Evolutionary conservation across 1,140 invertebrate species (phyloP).

Genomic region (Agraylea sexmaculata): DNA sequence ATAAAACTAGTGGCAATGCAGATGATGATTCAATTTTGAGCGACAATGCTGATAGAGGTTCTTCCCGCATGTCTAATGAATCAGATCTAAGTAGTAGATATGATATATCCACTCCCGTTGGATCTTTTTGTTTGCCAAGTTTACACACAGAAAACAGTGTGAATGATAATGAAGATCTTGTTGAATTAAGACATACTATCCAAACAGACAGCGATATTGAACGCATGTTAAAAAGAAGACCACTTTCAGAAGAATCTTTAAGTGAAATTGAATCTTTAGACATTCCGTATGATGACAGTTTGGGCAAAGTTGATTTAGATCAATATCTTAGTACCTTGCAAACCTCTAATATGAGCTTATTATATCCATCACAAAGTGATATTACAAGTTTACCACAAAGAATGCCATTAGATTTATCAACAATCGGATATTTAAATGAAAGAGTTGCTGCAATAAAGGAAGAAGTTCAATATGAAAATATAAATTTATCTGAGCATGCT

Average conservation of each 20-base stretch:
- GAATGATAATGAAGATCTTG: constrained; percentile 27
- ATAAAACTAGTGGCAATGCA: constrained; percentile 28
- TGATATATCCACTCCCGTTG: constrained; percentile 26
- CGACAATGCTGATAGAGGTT: constrained; percentile 36
- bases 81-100: constrained; percentile 39
- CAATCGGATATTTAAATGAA: constrained; percentile 19
- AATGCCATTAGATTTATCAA: constrained; percentile 12
- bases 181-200: constrained; percentile 40
- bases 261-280: constrained; percentile 50
- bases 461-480: constrained; percentile 27
- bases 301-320: constrained; percentile 47
- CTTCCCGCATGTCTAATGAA: constrained; percentile 36
- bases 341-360: constrained; percentile 29
- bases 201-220: constrained; percentile 41
- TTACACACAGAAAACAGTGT: constrained; percentile 33
- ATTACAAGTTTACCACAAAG: too few relatives aligned
- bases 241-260: constrained; percentile 55
- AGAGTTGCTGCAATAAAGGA: constrained; percentile 20
- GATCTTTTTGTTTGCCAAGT: constrained; percentile 8
- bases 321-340: constrained; percentile 52
- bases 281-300: constrained; percentile 42
- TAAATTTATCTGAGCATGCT: constrained; percentile 17
- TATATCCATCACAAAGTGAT: too few relatives aligned
- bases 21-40: constrained; percentile 37
- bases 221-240: constrained; percentile 54